Evolutionary conservation across 2,888 invertebrate genomes (phyloP).

Genomic region (Scrobipalpa costella): DNA sequence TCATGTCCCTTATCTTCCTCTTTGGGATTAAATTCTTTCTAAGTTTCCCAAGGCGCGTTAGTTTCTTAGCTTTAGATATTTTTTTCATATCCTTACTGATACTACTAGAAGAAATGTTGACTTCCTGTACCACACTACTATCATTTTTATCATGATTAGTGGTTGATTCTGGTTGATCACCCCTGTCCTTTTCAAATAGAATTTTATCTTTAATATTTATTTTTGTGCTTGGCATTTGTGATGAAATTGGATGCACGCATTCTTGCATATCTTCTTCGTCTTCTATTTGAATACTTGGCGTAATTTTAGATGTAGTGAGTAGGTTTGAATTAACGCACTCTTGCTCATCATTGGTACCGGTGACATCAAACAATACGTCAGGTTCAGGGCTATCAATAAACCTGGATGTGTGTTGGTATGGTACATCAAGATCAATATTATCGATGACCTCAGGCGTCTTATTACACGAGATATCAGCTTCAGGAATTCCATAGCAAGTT

Average conservation of each 20-base stretch:
- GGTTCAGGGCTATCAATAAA: not conserved
- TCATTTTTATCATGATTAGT: not conserved
- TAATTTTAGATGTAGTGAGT: not conserved
- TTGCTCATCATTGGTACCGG: not conserved
- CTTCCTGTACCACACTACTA: not conserved
- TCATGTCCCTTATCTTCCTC: conserved; percentile 50
- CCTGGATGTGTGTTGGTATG: not conserved
- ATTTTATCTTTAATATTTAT: not conserved
- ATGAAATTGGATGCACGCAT: not conserved
- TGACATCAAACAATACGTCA: not conserved
- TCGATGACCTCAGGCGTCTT: too few relatives aligned
- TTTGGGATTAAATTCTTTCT: conserved; percentile 54
- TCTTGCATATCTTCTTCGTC: not conserved
- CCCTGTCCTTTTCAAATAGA: not conserved
- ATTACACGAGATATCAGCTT: too few relatives aligned
- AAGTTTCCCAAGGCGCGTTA: conserved; percentile 56
- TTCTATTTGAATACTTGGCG: not conserved
- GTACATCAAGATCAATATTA: too few relatives aligned
- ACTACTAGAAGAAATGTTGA: not conserved
- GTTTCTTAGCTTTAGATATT: conserved; percentile 44
- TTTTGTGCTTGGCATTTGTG: not conserved
- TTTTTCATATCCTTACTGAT: conserved; percentile 21
- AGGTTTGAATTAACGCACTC: not conserved
- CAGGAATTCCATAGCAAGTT: too few relatives aligned
- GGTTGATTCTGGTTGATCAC: not conserved